Conservation (phyloP, 2,113 vertebrate species). For the Sander lucioperca region DNA sequence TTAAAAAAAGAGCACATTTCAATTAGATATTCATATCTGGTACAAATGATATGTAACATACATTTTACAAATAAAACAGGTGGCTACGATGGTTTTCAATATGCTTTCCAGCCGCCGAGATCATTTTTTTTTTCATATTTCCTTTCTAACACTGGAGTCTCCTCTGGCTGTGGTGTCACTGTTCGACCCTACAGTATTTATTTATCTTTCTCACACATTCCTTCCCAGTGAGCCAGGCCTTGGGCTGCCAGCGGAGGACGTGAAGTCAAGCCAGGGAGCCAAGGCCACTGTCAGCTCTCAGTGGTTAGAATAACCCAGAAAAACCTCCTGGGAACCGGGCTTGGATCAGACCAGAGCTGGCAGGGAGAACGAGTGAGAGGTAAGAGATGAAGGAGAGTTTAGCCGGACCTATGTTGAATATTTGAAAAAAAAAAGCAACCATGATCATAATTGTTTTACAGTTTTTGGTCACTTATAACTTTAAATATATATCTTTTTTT, state of each 20-base stretch:
- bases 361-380: constrained; percentile 28
- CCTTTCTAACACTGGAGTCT: constrained; percentile 34
- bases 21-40: constrained; percentile 30
- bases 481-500: neutral
- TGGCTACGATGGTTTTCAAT: constrained; percentile 39
- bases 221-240: constrained; percentile 90
- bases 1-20: too few species aligned
- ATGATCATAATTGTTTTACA: neutral
- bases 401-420: neutral
- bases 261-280: constrained; percentile 83
- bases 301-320: constrained; percentile 76
- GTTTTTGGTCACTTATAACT: neutral
- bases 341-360: constrained; percentile 25
- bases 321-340: constrained; percentile 70
- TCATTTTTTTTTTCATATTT: constrained; percentile 12
- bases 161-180: constrained; percentile 84
- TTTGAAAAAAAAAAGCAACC: neutral
- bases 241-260: constrained; percentile 87
- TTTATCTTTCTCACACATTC: constrained; percentile 94
- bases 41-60: neutral
- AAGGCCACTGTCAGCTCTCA: constrained; percentile 82
- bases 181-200: constrained; percentile 85
- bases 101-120: constrained; percentile 14
- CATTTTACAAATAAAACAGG: constrained; percentile 39
- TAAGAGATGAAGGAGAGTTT: constrained; percentile 26